phyloP scores from a whole-genome alignment of 1,140 invertebrate genomes.

The Camponotus pennsylvanicus region DNA sequence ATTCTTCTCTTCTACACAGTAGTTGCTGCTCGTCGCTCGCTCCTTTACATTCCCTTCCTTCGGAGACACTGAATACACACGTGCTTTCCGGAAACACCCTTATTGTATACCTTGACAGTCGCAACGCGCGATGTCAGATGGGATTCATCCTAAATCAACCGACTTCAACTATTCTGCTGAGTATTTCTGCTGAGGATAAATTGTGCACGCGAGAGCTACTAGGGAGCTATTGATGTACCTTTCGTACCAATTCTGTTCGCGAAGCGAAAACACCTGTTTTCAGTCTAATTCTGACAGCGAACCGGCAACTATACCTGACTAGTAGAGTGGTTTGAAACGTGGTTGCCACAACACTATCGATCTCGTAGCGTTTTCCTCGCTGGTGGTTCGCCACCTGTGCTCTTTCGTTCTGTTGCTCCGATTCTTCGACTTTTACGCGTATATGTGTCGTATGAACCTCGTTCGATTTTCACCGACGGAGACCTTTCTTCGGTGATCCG shows the following conservation, averaged over 20 bases:
- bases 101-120: background rate
- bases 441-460: slow-evolving; percentile 43
- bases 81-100: slow-evolving; percentile 4
- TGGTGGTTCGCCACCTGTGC: slow-evolving; percentile 2
- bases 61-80: slow-evolving; percentile 38
- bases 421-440: background rate
- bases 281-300: background rate
- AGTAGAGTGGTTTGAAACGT: slow-evolving; percentile 66
- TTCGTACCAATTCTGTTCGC: slow-evolving; percentile 3
- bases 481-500: background rate
- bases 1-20: background rate
- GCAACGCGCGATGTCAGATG: background rate
- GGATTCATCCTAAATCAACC: background rate
- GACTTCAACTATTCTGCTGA: slow-evolving; percentile 14
- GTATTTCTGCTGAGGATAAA: background rate
- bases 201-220: no score
- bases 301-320: background rate
- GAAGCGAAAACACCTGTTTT: background rate
- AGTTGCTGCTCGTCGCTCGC: background rate
- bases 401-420: slow-evolving; percentile 22
- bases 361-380: slow-evolving; percentile 67
- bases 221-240: no score
- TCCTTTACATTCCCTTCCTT: background rate
- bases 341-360: slow-evolving; percentile 81
- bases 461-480: slow-evolving; percentile 40